phyloP scores from a whole-genome alignment of 2,797 vertebrate species.

The Gambelia wislizenii region DNA sequence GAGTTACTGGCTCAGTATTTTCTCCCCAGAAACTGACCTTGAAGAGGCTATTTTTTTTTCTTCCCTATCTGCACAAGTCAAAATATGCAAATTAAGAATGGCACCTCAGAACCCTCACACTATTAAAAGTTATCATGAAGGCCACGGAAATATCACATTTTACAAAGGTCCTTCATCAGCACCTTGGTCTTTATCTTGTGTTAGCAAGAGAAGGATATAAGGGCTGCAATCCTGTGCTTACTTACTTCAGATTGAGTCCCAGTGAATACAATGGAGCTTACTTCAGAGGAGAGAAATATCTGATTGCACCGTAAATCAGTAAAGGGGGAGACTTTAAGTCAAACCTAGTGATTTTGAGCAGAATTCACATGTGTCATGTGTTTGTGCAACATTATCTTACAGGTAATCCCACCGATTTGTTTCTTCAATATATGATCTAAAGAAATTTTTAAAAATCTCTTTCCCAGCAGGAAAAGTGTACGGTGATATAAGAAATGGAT shows the following conservation, averaged over 20 bases:
- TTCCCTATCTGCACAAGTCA: conserved; percentile 76
- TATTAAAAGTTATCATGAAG: conserved; percentile 75
- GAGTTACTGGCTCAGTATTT: conserved; percentile 75
- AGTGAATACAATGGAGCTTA: neutral
- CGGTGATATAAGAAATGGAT: neutral
- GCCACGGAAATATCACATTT: conserved; percentile 68
- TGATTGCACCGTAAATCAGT: neutral
- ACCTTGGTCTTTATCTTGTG: conserved; percentile 41
- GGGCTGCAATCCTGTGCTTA: neutral
- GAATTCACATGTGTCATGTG: neutral
- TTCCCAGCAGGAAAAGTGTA: neutral
- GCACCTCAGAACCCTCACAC: conserved; percentile 71
- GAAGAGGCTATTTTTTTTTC: conserved; percentile 78
- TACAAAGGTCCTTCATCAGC: conserved; percentile 61
- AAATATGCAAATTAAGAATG: conserved; percentile 83
- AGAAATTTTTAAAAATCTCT: neutral
- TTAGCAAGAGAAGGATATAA: conserved; percentile 9
- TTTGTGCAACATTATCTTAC: neutral
- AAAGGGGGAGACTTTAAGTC: neutral
- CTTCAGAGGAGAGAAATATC: neutral
- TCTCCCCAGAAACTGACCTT: conserved; percentile 82
- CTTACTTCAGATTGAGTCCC: neutral
- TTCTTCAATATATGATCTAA: neutral
- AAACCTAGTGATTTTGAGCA: neutral
- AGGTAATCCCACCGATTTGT: neutral